These are phyloP conservation scores for Drosophila mercatorum DNA, from an alignment of 2,888 invertebrate species.

Conservation along the genomic window DNA sequence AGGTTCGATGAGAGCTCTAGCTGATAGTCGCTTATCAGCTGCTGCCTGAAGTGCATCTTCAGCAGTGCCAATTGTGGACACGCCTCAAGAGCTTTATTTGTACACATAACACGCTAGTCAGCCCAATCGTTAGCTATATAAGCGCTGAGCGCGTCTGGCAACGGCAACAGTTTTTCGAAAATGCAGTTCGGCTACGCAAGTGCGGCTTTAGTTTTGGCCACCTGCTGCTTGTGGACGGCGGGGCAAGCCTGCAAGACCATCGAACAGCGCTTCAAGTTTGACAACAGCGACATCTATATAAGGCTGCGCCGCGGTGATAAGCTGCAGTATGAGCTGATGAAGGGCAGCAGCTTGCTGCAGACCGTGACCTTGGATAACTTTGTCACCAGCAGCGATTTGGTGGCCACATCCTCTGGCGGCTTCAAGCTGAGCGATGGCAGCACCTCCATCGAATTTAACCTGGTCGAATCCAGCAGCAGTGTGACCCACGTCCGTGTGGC, in stretches of 20 bases:
- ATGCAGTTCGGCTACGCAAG: slow-evolving; percentile 27
- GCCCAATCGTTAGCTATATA: slow-evolving; percentile 29
- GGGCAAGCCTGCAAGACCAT: slow-evolving; percentile 61
- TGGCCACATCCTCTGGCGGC: slow-evolving; percentile 62
- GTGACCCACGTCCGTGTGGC: slow-evolving; percentile 76
- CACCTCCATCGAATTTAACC: slow-evolving; percentile 69
- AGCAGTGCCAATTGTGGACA: slow-evolving; percentile 31
- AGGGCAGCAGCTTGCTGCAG: slow-evolving; percentile 72
- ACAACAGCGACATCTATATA: slow-evolving; percentile 75
- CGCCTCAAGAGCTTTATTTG: slow-evolving; percentile 47
- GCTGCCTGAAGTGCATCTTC: slow-evolving; percentile 35
- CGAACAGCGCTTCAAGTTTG: slow-evolving; percentile 77
- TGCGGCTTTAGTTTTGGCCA: slow-evolving; percentile 28
- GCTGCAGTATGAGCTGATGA: slow-evolving; percentile 80
- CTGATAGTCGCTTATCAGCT: slow-evolving; percentile 39
- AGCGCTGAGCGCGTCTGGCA: neutral
- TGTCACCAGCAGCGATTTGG: slow-evolving; percentile 63
- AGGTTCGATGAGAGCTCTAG: slow-evolving; percentile 11
- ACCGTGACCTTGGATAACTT: slow-evolving; percentile 80
- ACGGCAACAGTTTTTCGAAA: slow-evolving; percentile 20
- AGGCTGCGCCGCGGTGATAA: slow-evolving; percentile 71
- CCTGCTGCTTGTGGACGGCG: slow-evolving; percentile 41
- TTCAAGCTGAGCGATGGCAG: slow-evolving; percentile 64
- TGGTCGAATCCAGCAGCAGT: slow-evolving; percentile 54
- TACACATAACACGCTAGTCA: neutral